phyloP scores from a whole-genome alignment of 2,888 invertebrate species.

The Penaeus monodon region DNA sequence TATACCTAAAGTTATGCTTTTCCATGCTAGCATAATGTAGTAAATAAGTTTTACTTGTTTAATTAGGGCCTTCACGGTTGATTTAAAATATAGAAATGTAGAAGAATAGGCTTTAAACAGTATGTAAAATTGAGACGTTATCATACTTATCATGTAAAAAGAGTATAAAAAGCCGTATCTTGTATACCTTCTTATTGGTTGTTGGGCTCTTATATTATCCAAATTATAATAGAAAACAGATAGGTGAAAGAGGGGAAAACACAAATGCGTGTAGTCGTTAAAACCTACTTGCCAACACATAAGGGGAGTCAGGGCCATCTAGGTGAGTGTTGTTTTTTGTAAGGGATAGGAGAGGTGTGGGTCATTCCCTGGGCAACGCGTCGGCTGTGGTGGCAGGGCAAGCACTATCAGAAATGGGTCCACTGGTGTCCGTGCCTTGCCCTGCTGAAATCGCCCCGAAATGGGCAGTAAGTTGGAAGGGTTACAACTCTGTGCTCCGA shows the following conservation, averaged over 20 bases:
- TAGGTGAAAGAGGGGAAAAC: background rate
- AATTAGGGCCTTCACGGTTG: too few species aligned
- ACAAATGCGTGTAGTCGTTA: background rate
- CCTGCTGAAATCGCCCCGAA: background rate
- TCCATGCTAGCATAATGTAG: too few species aligned
- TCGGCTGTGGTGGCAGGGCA: conserved; percentile 84
- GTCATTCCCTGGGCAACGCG: conserved; percentile 75
- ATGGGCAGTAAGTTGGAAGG: conserved; percentile 13
- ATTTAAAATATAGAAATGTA: too few species aligned
- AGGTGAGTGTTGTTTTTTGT: too few species aligned
- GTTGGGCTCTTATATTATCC: background rate
- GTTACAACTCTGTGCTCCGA: background rate
- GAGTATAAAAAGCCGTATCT: too few species aligned
- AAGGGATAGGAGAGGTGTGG: conserved; percentile 89
- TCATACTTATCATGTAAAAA: too few species aligned
- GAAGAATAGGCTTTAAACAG: too few species aligned
- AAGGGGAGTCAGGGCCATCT: conserved; percentile 78
- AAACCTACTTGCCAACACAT: background rate
- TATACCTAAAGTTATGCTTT: too few species aligned
- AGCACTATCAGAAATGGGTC: conserved; percentile 70
- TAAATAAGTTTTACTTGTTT: too few species aligned
- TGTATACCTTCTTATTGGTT: too few species aligned
- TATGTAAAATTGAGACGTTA: too few species aligned
- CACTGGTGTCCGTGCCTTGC: conserved; percentile 24
- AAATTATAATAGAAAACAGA: background rate